These are phyloP conservation scores for Opisthocomus hoazin DNA, from an alignment of 2,113 vertebrate species.

Conservation along the genomic window DNA sequence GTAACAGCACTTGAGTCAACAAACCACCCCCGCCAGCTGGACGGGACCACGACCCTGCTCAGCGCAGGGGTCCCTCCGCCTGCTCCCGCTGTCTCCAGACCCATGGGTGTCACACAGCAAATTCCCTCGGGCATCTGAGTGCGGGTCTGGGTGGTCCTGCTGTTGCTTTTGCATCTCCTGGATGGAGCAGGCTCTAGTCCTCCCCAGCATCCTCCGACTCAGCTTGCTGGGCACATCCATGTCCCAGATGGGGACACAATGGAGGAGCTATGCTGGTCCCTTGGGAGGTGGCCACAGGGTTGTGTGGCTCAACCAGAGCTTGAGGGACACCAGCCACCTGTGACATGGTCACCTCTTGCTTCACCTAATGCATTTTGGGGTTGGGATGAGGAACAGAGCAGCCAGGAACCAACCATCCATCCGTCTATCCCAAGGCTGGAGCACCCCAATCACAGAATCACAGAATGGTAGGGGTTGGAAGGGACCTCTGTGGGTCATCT, in stretches of 20 bases:
- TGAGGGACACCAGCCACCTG: not conserved
- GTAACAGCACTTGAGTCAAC: constrained; percentile 60
- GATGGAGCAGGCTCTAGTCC: not conserved
- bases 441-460: too few relatives aligned
- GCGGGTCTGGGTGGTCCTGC: rapidly evolving
- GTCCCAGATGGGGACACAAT: rapidly evolving
- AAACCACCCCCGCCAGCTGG: not conserved
- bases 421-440: not conserved
- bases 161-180: not conserved
- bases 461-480: too few relatives aligned
- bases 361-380: not conserved
- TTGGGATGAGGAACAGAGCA: not conserved
- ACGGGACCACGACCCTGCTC: not conserved
- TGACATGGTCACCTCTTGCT: not conserved
- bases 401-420: not conserved
- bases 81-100: not conserved
- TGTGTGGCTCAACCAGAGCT: not conserved
- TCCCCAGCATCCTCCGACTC: not conserved
- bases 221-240: not conserved
- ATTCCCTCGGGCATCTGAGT: too few relatives aligned
- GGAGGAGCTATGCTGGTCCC: not conserved
- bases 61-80: not conserved
- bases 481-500: too few relatives aligned
- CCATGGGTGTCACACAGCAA: not conserved
- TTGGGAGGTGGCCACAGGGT: not conserved